Evolutionary conservation across 2,113 vertebrate genomes (phyloP).

Genomic region (Ophthalmolycus amberensis): DNA sequence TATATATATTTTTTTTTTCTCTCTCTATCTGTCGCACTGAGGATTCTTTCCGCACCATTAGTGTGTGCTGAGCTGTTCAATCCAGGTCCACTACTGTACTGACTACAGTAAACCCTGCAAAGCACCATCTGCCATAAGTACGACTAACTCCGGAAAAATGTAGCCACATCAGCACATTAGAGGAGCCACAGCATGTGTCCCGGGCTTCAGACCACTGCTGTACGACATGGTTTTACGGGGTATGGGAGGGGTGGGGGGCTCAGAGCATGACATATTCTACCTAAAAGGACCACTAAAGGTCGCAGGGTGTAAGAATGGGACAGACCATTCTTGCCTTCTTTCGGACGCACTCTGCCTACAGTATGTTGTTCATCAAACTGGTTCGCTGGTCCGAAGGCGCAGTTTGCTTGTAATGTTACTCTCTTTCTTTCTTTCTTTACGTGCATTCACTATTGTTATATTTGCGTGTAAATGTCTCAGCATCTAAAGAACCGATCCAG

Average conservation of each 20-base stretch:
- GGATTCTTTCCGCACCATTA: slow-evolving; percentile 78
- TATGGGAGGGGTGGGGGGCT: background rate
- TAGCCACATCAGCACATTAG: slow-evolving; percentile 78
- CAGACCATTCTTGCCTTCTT: background rate
- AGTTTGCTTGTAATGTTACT: background rate
- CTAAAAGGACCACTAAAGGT: slow-evolving; percentile 54
- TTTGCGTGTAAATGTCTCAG: background rate
- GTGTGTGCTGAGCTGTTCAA: slow-evolving; percentile 77
- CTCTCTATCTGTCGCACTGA: slow-evolving; percentile 44
- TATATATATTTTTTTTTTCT: slow-evolving; percentile 14
- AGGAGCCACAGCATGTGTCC: slow-evolving; percentile 41
- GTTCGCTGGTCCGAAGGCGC: background rate
- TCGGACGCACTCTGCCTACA: background rate
- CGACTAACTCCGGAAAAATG: slow-evolving; percentile 70
- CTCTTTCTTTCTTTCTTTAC: background rate
- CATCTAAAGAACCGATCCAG: background rate
- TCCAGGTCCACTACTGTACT: slow-evolving; percentile 54
- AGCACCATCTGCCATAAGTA: slow-evolving; percentile 73
- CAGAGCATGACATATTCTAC: slow-evolving; percentile 33
- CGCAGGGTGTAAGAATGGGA: background rate
- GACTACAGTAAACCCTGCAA: slow-evolving; percentile 47
- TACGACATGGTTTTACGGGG: slow-evolving; percentile 50
- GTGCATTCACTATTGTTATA: background rate
- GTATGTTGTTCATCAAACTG: background rate
- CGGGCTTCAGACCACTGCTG: slow-evolving; percentile 22